Percentiles rank a stretch among this genome's conserved stretches.
phyloP scores from a whole-genome alignment of 2,797 vertebrate genomes.

The Fratercula arctica region DNA sequence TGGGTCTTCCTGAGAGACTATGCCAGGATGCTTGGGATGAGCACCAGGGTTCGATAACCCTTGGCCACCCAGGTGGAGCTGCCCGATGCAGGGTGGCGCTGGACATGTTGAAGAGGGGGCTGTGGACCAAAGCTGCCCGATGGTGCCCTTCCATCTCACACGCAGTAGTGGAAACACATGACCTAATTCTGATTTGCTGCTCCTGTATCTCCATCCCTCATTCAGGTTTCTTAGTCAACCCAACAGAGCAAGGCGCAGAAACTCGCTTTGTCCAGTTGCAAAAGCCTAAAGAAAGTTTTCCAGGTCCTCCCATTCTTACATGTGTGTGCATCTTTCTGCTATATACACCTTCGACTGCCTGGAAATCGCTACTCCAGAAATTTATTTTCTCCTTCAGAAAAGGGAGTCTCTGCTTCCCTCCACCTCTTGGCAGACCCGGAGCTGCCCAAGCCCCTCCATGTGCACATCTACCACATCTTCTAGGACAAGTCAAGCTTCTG shows the following conservation, averaged over 20 bases:
- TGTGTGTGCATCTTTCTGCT: accelerated
- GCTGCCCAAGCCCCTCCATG: background rate
- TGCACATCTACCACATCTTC: accelerated
- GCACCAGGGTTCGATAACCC: accelerated
- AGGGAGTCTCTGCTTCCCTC: background rate
- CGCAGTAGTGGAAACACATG: accelerated
- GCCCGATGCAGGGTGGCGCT: accelerated
- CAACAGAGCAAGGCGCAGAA: accelerated
- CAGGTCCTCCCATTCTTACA: background rate
- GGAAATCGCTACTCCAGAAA: background rate
- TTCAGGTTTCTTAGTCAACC: background rate
- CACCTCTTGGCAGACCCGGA: background rate
- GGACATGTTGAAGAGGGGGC: accelerated
- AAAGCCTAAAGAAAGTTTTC: background rate
- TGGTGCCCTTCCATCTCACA: background rate
- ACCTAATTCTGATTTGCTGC: background rate
- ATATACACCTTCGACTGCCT: background rate
- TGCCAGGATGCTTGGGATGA: background rate
- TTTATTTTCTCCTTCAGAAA: background rate
- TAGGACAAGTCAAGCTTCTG: background rate
- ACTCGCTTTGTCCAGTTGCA: background rate
- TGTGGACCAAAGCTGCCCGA: background rate
- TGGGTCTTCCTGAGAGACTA: background rate
- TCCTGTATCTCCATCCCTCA: background rate
- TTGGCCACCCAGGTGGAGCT: background rate